phyloP scores from a whole-genome alignment of 1,140 invertebrate genomes.

The Lutraria rhynchaena region DNA sequence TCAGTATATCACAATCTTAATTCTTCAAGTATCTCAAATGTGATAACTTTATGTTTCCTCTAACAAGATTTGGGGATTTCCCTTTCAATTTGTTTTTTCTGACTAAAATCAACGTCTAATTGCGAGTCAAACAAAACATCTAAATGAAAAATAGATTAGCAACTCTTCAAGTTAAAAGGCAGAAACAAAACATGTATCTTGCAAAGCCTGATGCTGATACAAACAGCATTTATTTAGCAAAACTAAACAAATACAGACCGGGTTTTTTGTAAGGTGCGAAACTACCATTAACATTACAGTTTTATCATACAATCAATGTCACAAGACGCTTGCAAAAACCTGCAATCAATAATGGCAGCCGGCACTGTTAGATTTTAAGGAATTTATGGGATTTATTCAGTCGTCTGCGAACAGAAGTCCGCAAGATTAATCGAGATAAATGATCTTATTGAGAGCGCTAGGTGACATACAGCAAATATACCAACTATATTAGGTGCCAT shows the following conservation, averaged over 20 bases:
- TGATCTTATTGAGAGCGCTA: background rate
- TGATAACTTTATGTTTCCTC: too few species aligned
- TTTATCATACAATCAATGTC: conserved; percentile 37
- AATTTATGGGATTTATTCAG: conserved; percentile 21
- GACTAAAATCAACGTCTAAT: too few species aligned
- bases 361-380: conserved; percentile 14
- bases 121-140: too few species aligned
- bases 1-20: too few species aligned
- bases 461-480: conserved; percentile 31
- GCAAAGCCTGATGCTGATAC: too few species aligned
- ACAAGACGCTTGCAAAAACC: conserved; percentile 23
- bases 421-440: conserved; percentile 23
- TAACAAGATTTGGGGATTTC: too few species aligned
- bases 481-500: conserved; percentile 24
- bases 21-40: too few species aligned
- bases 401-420: background rate
- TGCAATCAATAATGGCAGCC: conserved; percentile 12
- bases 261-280: conserved; percentile 38
- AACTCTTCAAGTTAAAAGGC: too few species aligned
- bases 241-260: conserved; percentile 1
- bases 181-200: too few species aligned
- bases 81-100: too few species aligned
- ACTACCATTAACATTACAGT: conserved; percentile 4
- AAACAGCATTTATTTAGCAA: background rate
- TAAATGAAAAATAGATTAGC: too few species aligned